These are phyloP conservation scores for Caenorhabditis brenneri DNA, from an alignment of 1,140 invertebrate species.

Conservation along the genomic window DNA sequence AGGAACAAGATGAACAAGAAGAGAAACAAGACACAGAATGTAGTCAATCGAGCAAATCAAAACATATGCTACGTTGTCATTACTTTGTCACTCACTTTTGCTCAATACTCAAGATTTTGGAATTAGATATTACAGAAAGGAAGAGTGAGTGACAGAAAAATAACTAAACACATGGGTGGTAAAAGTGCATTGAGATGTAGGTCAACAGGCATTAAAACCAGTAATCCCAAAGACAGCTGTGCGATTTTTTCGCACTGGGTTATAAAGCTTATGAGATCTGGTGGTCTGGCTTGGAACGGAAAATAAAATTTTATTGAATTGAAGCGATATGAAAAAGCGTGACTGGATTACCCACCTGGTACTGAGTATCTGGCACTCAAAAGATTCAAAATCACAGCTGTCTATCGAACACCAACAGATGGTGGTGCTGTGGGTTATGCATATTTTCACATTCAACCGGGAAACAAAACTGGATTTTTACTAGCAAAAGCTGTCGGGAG, in stretches of 20 bases:
- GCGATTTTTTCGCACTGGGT: background rate
- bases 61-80: background rate
- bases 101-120: background rate
- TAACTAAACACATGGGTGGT: background rate
- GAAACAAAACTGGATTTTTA: slow-evolving; percentile 2
- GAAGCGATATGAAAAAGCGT: background rate
- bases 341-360: slow-evolving; percentile 9
- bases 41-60: background rate
- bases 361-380: background rate
- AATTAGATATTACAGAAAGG: background rate
- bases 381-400: background rate
- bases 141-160: background rate
- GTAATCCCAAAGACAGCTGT: slow-evolving; percentile 32
- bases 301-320: background rate
- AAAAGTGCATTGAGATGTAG: background rate
- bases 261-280: background rate
- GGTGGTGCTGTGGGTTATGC: background rate
- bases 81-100: background rate
- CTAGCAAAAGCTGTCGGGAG: background rate
- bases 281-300: background rate
- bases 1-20: background rate
- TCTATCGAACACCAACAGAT: background rate
- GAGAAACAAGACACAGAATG: background rate
- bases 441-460: background rate
- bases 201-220: background rate